Base-by-base conservation (phyloP, 2,888 invertebrate species). In the Drosophila ezoana region DNA sequence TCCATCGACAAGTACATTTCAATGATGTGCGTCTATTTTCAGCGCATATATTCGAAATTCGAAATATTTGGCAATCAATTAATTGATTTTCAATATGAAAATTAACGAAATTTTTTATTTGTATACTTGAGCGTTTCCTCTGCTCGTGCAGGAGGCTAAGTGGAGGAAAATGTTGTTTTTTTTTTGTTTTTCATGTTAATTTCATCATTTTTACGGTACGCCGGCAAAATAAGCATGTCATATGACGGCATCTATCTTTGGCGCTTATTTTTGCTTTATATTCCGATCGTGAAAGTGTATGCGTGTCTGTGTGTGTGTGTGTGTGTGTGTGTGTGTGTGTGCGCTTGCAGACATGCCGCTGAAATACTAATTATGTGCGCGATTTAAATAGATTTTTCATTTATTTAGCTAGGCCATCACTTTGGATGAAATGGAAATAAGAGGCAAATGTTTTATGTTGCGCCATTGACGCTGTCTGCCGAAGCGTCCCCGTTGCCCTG, bases 351-450 rank as follows among this genome's bases (percentile, higher is more conserved):
- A 84, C 84, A 81, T 73, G 76, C 88, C 72, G 86, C 76, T 87
- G 89, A 87, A 87, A 87, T 85, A 89, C 89, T 89, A 87, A 87
- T 87, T 87, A 89, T 89, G 87, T 87, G 87, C 89, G 83, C 83
- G 85, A 87, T 87, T 87, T 87, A 87, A 87, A 87, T 87, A 89
- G 87, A 89, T 87, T 87, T 83, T 88, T 87, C 76, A 83, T 86
- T 86, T 86, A 85, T 85, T 85, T 85, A 85, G 86, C 82, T 68
- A 83, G 86, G 79, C 87, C 86, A 85, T 80, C 84, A 83, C 77
- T 87, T 87, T 76, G 67, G 64, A 81, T 78, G 76, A 80, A 82
- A 78, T 72, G 72, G 71, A 75, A 84, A 83, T 85, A 64, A 77
- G 72, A 81, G 79, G 87, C 85, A 87, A 85, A 85, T 85, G 87